Evolutionary conservation across 2,888 invertebrate genomes (phyloP).

Genomic region (Hirtodrosophila histrioides): DNA sequence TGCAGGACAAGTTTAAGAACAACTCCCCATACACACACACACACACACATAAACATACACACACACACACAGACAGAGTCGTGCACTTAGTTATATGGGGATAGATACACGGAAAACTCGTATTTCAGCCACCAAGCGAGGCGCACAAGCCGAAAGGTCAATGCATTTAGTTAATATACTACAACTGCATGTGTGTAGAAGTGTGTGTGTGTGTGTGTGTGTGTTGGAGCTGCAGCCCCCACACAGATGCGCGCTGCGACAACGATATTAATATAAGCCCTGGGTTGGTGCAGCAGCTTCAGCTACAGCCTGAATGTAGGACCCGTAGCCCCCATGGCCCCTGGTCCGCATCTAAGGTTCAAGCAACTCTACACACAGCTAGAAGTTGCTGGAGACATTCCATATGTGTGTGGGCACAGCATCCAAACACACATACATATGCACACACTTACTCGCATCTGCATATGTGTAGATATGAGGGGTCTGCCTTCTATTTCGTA

Average conservation of each 20-base stretch:
- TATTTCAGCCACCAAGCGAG: conserved; percentile 72
- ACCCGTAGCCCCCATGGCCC: conserved; percentile 25
- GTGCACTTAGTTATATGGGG: conserved; percentile 61
- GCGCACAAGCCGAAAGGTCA: conserved; percentile 67
- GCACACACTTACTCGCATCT: background rate
- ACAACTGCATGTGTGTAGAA: conserved; percentile 35
- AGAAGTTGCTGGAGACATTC: conserved; percentile 44
- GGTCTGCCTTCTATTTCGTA: conserved; percentile 60
- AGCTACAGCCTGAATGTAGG: conserved; percentile 15
- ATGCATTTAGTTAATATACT: conserved; percentile 76
- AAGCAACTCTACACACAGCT: conserved; percentile 62
- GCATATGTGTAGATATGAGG: conserved; percentile 8
- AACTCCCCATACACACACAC: conserved; percentile 59
- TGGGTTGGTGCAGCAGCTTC: conserved; percentile 21
- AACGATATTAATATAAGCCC: conserved; percentile 60
- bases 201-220: conserved; percentile 27
- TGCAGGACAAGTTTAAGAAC: conserved; percentile 77
- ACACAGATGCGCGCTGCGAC: conserved; percentile 54
- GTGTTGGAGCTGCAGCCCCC: conserved; percentile 63
- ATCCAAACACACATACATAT: conserved; percentile 27
- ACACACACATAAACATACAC: conserved; percentile 22
- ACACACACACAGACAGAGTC: conserved; percentile 32
- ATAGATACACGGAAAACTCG: conserved; percentile 78
- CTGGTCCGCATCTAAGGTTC: conserved; percentile 63
- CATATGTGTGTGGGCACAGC: conserved; percentile 48